These are phyloP conservation scores for Sakesphorus luctuosus DNA, from an alignment of 2,113 vertebrate species.

Conservation along the genomic window DNA sequence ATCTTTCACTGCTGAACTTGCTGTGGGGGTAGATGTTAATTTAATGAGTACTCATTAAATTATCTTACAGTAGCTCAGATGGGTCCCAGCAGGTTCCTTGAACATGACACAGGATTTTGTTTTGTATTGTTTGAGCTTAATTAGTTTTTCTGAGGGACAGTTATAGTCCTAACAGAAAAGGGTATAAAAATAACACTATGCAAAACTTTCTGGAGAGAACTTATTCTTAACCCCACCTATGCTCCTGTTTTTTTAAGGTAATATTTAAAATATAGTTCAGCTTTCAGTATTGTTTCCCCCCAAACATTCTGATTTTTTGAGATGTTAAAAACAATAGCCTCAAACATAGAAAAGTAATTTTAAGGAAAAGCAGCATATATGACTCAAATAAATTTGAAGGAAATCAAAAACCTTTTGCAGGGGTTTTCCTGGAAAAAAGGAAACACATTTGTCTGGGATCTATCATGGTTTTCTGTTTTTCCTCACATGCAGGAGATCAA, in stretches of 20 bases:
- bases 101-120: conserved; percentile 52
- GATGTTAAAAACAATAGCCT: not conserved
- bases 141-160: conserved; percentile 50
- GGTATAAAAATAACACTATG: not conserved
- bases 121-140: conserved; percentile 46
- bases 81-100: conserved; percentile 54
- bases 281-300: not conserved
- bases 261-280: not conserved
- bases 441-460: not conserved
- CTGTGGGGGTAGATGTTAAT: conserved; percentile 64
- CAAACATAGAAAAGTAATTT: not conserved
- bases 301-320: not conserved
- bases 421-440: not conserved
- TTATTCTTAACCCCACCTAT: not conserved
- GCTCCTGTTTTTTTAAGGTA: not conserved
- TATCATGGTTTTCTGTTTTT: not conserved
- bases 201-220: not conserved
- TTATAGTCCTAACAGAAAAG: not conserved
- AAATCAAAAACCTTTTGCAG: not conserved
- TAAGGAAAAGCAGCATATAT: not conserved
- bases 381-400: not conserved
- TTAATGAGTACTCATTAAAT: conserved; percentile 69
- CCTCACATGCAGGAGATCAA: not conserved
- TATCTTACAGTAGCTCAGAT: conserved; percentile 50
- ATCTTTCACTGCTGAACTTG: conserved; percentile 28